A percentile compares a stretch with the other conserved stretches of the same genome.
These are phyloP conservation scores for Limosa lapponica DNA, from an alignment of 2,797 vertebrate genomes.

Conservation along the genomic window DNA sequence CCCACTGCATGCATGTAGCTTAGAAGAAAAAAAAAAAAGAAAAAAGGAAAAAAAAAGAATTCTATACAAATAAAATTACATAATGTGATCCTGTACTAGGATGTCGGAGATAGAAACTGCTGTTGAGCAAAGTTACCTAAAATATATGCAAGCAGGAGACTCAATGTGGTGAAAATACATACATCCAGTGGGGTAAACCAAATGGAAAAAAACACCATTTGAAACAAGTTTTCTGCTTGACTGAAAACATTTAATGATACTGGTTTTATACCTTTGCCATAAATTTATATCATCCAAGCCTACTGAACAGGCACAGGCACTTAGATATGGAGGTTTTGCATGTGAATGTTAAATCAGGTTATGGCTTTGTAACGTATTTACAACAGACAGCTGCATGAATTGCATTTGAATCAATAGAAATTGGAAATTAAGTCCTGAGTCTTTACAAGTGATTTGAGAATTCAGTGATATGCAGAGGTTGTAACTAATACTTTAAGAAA, in stretches of 20 bases:
- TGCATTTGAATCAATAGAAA: background rate
- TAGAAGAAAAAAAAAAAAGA: background rate
- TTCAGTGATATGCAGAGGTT: background rate
- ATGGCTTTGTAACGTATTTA: background rate
- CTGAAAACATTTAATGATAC: background rate
- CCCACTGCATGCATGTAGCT: rapidly evolving
- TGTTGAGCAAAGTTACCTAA: background rate
- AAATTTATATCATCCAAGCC: background rate
- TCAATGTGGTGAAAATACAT: background rate
- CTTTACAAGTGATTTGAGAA: background rate
- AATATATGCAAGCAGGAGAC: background rate
- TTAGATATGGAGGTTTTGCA: background rate
- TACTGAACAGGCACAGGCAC: background rate
- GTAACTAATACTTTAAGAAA: background rate
- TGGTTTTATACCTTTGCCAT: background rate
- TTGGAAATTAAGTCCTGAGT: background rate
- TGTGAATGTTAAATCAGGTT: background rate
- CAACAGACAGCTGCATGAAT: background rate
- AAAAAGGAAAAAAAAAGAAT: background rate
- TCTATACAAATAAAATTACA: background rate
- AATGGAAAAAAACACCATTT: background rate
- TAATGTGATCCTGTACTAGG: background rate
- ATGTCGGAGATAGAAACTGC: background rate
- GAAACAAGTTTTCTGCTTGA: background rate
- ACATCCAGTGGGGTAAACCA: background rate